Base-by-base conservation (phyloP, 2,113 vertebrate genomes). In the Channa argus region DNA sequence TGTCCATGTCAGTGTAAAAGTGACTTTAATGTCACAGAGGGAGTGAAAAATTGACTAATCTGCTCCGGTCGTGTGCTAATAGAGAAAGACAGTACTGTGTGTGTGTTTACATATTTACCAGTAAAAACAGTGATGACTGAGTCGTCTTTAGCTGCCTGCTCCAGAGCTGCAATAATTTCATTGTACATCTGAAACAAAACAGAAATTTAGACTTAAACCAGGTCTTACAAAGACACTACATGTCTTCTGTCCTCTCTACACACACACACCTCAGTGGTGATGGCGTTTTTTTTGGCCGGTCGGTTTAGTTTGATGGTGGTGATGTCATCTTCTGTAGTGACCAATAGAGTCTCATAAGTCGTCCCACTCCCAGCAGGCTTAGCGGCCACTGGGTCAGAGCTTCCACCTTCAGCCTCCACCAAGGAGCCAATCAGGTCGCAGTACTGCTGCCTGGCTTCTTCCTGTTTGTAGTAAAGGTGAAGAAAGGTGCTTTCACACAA, bases 241-340 rank as follows among this genome's bases (percentile, higher is more conserved):
- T 24, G 24, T 24, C 24, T 24, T 24, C 24, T 24, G 24, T 24
- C 24, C 24, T 24, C 24, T 24, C 24, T 24, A 11, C 33, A 9
- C 14, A 4, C 38, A 7, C 5, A 2, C 71, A 98, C 98, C 96
- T 93, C 79, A 0, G 52, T 59, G 3, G 76, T 97, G 84, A 99
- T 94, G 74, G 98, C 97, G 64, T 99, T 99, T 64, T 97, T 99
- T 80, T 86, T 96, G 5, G 93, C 46, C 0, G 98, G 97, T 14
- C 96, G 94, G 91, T 98, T 98, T 47, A 99, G 86, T 37, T 52
- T 88, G 84, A 99, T 97, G 65, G 94, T 96, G 15, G 96, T 98
- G 91, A 99, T 97, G 82, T 90, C 83, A 8, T 96, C 94, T 78
- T 94, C 89, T 0, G 90, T 95, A 43, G 92, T 94, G 51, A 99